Evolutionary conservation across 2,888 invertebrate species (phyloP), one percentile per base, ranked within the genome.

Genomic region (Himalopsyche japonica): DNA sequence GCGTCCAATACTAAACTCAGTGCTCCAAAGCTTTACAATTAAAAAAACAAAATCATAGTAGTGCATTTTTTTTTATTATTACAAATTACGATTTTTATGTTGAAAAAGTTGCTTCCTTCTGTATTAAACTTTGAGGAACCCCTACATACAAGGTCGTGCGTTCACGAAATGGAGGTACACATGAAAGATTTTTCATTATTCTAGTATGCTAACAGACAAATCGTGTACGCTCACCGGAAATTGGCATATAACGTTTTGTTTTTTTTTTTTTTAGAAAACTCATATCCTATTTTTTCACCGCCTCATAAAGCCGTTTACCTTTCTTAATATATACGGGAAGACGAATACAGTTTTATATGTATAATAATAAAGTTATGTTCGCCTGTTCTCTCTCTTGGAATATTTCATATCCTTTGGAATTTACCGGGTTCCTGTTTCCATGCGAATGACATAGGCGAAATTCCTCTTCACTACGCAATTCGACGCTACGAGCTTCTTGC

Each of bases 391-490:
- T 57, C 70, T 27, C 80, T 37, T 43, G 82, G 70, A 86, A 85
- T 86, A 86, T 86, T 86, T 85, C 85, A 85, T 86, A 86, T 86
- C 83, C 86, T 85, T 57, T 77, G 86, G 86, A 86, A 86, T 86
- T 86, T 76, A 84, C 84, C 82, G 79, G 84, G 70, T 83, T 76
- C 82, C 83, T 57, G 76, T 79, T 76, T 81, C 81, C 82, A 82
- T 77, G 82, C 57, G 76, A 83, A 83, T 76, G 82, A 78, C 84
- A 84, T 82, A 70, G 79, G 80, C 82, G 82, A 83, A 87, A 84
- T 84, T 84, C 81, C 82, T 79, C 37, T 43, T 30, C 43, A 57
- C 70, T 32, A 20, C 43, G 30, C 76, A 47, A 70, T 70, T 70
- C 70, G 12, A 12, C 70, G 70, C 20, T 37, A 8, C 24, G 18